Percentiles rank a stretch among this genome's conserved stretches.
These are phyloP conservation scores for Cheilosia variabilis DNA, from an alignment of 2,888 invertebrate genomes.

Conservation along the genomic window DNA sequence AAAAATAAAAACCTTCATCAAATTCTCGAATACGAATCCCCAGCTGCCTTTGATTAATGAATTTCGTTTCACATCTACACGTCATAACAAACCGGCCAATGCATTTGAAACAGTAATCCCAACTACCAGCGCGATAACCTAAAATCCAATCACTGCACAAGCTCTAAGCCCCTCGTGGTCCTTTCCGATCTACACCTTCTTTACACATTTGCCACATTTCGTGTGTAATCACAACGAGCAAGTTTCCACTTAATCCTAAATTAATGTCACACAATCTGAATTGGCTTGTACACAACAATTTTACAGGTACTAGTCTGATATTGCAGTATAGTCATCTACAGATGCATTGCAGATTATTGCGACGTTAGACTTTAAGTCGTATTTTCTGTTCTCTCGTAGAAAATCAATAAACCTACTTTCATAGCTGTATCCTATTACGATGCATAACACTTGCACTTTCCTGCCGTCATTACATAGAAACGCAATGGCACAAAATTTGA, in stretches of 20 bases:
- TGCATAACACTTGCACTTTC: constrained; percentile 20
- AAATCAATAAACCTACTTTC: constrained; percentile 23
- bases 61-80: too few species aligned
- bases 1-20: too few species aligned
- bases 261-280: neutral
- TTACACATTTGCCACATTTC: constrained; percentile 2
- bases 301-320: neutral
- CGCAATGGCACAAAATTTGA: constrained; percentile 27
- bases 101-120: too few species aligned
- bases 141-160: too few species aligned
- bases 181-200: neutral
- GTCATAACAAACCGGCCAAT: too few species aligned
- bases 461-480: neutral
- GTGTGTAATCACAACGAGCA: neutral
- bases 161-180: too few species aligned
- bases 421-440: neutral
- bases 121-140: too few species aligned
- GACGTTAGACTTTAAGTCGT: neutral
- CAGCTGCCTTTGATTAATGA: too few species aligned
- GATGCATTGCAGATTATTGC: constrained; percentile 12
- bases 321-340: neutral
- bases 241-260: neutral
- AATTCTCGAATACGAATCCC: too few species aligned
- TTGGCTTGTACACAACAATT: neutral
- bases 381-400: neutral